Percentiles rank a stretch among this genome's conserved stretches.
Conservation (phyloP, 2,888 invertebrate species). For the Geophilus truncorum region DNA sequence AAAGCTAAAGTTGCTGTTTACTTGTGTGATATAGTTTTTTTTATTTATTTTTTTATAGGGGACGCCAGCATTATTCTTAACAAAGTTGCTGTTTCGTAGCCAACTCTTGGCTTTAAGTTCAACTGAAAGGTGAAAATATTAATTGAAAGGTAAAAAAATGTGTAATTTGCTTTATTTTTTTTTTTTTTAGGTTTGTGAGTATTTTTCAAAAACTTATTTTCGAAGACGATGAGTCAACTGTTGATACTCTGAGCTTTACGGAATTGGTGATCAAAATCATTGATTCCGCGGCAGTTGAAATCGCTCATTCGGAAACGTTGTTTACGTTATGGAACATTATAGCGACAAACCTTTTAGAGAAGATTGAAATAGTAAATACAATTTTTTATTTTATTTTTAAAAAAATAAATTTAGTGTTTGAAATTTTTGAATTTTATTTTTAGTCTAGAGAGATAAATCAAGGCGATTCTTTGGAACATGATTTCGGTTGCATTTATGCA, state of each 20-base stretch:
- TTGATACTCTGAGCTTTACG: neutral
- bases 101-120: neutral
- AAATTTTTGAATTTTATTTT: neutral
- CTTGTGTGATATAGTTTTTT: neutral
- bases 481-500: conserved; percentile 34
- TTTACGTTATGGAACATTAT: neutral
- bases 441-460: conserved; percentile 35
- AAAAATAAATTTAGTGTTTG: neutral
- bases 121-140: conserved; percentile 31
- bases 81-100: neutral
- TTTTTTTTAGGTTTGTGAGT: neutral
- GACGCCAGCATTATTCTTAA: neutral
- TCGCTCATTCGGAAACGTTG: neutral
- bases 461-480: conserved; percentile 35
- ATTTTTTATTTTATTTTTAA: neutral
- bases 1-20: too few species aligned
- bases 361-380: neutral
- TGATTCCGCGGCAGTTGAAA: neutral
- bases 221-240: neutral
- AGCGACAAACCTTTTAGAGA: neutral
- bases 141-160: neutral
- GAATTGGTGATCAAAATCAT: neutral
- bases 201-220: conserved; percentile 29
- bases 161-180: neutral
- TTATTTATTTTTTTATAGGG: conserved; percentile 5